phyloP scores from a whole-genome alignment of 2,888 invertebrate species.

The Drosophila mulleri region DNA sequence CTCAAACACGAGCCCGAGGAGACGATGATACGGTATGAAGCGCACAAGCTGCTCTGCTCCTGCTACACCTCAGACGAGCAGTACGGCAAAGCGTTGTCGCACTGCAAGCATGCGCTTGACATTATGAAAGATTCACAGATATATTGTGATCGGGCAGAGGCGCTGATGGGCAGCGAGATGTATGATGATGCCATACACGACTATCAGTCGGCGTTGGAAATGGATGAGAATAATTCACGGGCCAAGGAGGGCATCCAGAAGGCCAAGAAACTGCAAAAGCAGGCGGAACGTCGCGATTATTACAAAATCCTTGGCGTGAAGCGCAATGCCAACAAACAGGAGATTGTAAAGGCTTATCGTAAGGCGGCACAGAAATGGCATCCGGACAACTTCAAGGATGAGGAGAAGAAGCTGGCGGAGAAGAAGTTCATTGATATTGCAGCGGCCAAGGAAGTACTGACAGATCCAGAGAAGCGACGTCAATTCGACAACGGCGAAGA shows the following conservation, averaged over 20 bases:
- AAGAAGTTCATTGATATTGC: slow-evolving; percentile 99
- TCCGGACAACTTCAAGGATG: slow-evolving; percentile 96
- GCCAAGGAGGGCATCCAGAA: slow-evolving; percentile 95
- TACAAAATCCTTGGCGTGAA: slow-evolving; percentile 95
- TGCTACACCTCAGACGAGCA: slow-evolving; percentile 91
- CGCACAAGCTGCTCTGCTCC: slow-evolving; percentile 91
- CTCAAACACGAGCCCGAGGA: slow-evolving; percentile 90
- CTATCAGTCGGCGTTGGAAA: slow-evolving; percentile 93
- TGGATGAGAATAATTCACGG: slow-evolving; percentile 91
- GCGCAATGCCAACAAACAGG: slow-evolving; percentile 95
- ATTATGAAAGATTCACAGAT: slow-evolving; percentile 91
- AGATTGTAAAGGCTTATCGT: slow-evolving; percentile 97
- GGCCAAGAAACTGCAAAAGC: slow-evolving; percentile 96
- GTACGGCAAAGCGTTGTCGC: slow-evolving; percentile 89
- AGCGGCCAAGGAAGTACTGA: slow-evolving; percentile 97
- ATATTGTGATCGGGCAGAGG: slow-evolving; percentile 96
- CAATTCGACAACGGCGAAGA: slow-evolving; percentile 98
- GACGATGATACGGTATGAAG: slow-evolving; percentile 90
- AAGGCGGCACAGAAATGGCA: slow-evolving; percentile 99
- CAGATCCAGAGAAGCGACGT: slow-evolving; percentile 95
- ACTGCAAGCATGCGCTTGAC: slow-evolving; percentile 92
- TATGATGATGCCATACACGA: slow-evolving; percentile 96
- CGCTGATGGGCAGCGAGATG: slow-evolving; percentile 94
- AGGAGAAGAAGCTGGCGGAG: slow-evolving; percentile 97
- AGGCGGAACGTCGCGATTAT: slow-evolving; percentile 96